Evolutionary conservation across 2,888 invertebrate species (phyloP), one percentile per base, ranked within the genome.

Genomic region (Neoascia interrupta): DNA sequence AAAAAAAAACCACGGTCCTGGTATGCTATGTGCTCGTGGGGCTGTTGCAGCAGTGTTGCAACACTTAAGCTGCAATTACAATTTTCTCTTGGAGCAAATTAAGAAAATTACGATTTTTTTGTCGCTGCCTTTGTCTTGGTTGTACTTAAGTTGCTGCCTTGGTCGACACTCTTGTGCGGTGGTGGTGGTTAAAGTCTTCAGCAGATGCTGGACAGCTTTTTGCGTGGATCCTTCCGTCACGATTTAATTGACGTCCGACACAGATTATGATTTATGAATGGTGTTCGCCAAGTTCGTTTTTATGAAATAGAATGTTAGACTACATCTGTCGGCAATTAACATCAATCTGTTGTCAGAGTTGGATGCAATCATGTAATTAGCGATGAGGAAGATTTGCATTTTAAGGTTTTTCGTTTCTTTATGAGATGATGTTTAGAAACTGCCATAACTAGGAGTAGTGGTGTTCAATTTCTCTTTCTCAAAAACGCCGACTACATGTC

Each of bases 21-120:
- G 37, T 18, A 19, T 11, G 43, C 26, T 26, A 16, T 4, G 28
- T 15, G 26, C 23, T 13, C 16, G 16, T 49, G 56, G 39, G 19
- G 1, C 10, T 10, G 16, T 11, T 34, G 37, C 31, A 19, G 13
- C 18, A 19, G 21, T 61, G 61, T n/a, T n/a, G n/a, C n/a, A n/a
- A n/a, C 70, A 54, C 41, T 47, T 34, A 56, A 73, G 72, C 39
- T 18, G 51, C 58, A 73, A 73, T 73, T 73, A 51, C 54, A 56
- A n/a, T 64, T 64, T 49, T 58, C 36, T 41, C 26, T 51, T 21
- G 11, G 45, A 36, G 53, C 15, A 45, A 72, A 72, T 63, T 39
- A 63, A 49, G 49, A 72, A 72, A 63, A 64, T 73, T 64, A 56
- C 15, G 36, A 16, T 64, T 58, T 21, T 39, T 31, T 13, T 8